Percentiles rank a stretch among this genome's conserved stretches.
Evolutionary conservation across 1,140 invertebrate genomes (phyloP).

Genomic region (Acromyrmex heyeri): DNA sequence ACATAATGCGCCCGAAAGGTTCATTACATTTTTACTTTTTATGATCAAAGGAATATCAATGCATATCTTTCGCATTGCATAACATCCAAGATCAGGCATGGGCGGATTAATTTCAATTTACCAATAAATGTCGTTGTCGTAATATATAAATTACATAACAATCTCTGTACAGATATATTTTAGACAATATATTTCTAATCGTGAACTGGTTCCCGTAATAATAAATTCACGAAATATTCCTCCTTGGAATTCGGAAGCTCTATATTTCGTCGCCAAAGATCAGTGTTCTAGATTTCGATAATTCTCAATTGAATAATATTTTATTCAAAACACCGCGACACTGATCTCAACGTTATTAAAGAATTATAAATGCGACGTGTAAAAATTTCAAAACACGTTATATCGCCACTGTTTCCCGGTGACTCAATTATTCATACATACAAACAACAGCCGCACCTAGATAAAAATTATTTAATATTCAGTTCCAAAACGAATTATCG

Average conservation of each 20-base stretch:
- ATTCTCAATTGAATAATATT: slow-evolving; percentile 4
- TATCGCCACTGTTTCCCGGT: neutral
- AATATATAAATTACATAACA: slow-evolving; percentile 62
- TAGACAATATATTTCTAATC: slow-evolving; percentile 17
- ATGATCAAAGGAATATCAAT: slow-evolving; percentile 10
- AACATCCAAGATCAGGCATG: slow-evolving; percentile 42
- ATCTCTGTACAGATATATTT: slow-evolving; percentile 50
- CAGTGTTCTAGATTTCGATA: neutral
- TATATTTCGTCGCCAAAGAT: neutral
- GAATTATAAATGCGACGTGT: slow-evolving; percentile 11
- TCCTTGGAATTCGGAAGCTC: neutral
- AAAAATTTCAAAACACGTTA: slow-evolving; percentile 33
- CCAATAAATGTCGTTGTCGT: neutral
- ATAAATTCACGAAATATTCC: slow-evolving; percentile 16
- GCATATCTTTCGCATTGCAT: slow-evolving; percentile 4
- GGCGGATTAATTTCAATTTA: slow-evolving; percentile 54
- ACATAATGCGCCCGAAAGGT: neutral
- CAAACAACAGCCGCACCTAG: slow-evolving; percentile 6
- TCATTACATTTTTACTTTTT: neutral
- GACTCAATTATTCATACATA: slow-evolving; percentile 20
- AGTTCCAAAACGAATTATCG: slow-evolving; percentile 25
- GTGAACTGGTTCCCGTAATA: slow-evolving; percentile 12
- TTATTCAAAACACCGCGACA: neutral
- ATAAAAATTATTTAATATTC: slow-evolving; percentile 45
- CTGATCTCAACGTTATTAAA: neutral